Evolutionary conservation across 2,113 vertebrate genomes (phyloP).

Genomic region (Neopipo cinnamomea): DNA sequence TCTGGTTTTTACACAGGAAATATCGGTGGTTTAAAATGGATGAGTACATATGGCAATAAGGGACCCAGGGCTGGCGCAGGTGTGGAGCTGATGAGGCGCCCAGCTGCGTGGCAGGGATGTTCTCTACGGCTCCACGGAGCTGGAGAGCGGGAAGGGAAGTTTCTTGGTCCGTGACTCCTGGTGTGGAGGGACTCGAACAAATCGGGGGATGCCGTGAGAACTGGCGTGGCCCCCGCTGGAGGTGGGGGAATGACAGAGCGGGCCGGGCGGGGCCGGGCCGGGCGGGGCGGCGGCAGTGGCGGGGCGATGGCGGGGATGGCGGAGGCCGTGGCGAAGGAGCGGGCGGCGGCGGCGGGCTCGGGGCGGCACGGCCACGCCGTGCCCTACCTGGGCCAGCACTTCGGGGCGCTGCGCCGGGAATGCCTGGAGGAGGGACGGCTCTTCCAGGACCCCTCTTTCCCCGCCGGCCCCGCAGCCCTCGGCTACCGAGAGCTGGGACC

Average conservation of each 20-base stretch:
- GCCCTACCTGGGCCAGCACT: conserved; percentile 13
- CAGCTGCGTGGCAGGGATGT: rapidly evolving
- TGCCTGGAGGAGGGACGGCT: conserved; percentile 30
- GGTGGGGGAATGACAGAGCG: neutral
- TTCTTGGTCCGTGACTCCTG: neutral
- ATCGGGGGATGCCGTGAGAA: neutral
- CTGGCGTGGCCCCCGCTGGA: neutral
- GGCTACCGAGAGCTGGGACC: conserved; percentile 49
- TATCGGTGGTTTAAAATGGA: rapidly evolving
- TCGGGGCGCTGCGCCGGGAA: neutral
- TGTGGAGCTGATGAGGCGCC: neutral
- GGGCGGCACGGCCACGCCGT: neutral
- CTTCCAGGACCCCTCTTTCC: conserved; percentile 51
- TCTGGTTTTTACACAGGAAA: neutral
- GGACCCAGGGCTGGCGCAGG: neutral
- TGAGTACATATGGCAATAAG: rapidly evolving
- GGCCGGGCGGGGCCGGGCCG: neutral
- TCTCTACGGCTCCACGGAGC: rapidly evolving
- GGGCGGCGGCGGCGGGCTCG: neutral
- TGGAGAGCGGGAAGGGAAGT: rapidly evolving
- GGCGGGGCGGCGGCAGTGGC: neutral
- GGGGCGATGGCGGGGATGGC: conserved; percentile 13
- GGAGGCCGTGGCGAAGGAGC: neutral
- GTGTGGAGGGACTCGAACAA: neutral
- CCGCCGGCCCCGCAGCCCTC: conserved; percentile 23